Percentiles rank a stretch among this genome's conserved stretches.
phyloP scores from a whole-genome alignment of 2,113 vertebrate species.

The Trichechus manatus region DNA sequence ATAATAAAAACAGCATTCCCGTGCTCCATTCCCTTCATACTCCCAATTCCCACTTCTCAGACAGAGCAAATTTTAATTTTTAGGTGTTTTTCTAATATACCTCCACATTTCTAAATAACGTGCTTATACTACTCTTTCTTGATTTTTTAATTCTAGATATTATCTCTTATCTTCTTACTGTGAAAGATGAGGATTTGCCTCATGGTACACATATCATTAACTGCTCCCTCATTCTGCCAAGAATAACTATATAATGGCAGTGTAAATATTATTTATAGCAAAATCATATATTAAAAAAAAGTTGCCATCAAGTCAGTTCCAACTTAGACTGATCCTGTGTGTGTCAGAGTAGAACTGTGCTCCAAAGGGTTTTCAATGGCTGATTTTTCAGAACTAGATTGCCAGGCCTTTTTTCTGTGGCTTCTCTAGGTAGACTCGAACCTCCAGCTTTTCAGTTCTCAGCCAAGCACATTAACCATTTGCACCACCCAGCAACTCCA shows the following conservation, averaged over 20 bases:
- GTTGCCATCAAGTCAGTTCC: not conserved
- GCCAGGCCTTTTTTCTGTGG: not conserved
- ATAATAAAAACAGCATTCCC: not conserved
- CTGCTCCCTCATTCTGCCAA: not conserved
- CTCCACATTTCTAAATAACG: not conserved
- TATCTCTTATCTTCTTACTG: not conserved
- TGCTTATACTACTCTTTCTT: not conserved
- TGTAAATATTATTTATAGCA: not conserved
- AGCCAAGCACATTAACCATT: not conserved
- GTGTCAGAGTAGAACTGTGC: not conserved
- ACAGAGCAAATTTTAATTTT: slow-evolving; percentile 9
- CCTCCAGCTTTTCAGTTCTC: not conserved
- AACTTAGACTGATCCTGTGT: not conserved
- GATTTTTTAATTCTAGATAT: slow-evolving; percentile 22
- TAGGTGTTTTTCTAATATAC: not conserved
- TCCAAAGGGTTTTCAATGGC: not conserved
- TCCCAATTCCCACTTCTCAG: slow-evolving; percentile 5
- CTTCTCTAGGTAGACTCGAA: not conserved
- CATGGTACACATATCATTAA: not conserved
- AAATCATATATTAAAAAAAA: not conserved
- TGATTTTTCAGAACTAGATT: not conserved
- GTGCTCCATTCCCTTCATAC: not conserved
- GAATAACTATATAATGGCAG: not conserved
- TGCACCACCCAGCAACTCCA: not conserved
- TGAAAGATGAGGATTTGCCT: slow-evolving; percentile 30